phyloP scores from a whole-genome alignment of 2,113 vertebrate species.

The cat (Felis catus) region DNA sequence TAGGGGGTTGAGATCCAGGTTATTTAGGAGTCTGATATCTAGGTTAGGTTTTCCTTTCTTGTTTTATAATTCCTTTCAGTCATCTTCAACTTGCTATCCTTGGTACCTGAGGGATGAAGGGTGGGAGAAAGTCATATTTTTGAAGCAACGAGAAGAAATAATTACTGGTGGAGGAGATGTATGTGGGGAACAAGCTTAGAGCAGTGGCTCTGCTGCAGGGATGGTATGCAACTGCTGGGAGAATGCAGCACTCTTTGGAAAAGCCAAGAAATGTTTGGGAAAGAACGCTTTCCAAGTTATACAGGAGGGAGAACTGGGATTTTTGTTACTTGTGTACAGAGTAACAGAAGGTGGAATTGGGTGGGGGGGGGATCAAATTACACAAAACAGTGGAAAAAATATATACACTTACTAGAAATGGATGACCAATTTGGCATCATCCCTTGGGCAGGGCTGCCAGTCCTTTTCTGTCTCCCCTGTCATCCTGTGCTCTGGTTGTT shows the following conservation, averaged over 20 bases:
- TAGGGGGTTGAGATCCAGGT: neutral
- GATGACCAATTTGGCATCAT: neutral
- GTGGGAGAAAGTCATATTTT: neutral
- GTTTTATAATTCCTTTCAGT: neutral
- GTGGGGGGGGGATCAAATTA: neutral
- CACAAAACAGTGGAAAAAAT: neutral
- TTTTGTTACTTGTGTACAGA: neutral
- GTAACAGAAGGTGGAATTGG: neutral
- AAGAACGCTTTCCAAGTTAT: neutral
- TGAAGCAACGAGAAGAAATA: neutral
- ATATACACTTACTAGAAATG: neutral
- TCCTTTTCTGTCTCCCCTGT: neutral
- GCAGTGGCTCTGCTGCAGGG: neutral
- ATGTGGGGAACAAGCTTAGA: neutral
- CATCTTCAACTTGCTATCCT: neutral
- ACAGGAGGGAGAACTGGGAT: neutral
- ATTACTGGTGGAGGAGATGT: neutral
- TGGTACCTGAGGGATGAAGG: neutral
- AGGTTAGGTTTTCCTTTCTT: neutral
- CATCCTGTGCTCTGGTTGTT: neutral
- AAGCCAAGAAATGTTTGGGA: neutral
- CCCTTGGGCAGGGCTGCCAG: neutral
- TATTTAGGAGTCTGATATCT: neutral
- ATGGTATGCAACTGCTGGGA: neutral
- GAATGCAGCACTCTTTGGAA: neutral